Percentiles rank a stretch among this genome's conserved stretches.
phyloP scores from a whole-genome alignment of 2,113 vertebrate genomes.

The Pleuronectes platessa region DNA sequence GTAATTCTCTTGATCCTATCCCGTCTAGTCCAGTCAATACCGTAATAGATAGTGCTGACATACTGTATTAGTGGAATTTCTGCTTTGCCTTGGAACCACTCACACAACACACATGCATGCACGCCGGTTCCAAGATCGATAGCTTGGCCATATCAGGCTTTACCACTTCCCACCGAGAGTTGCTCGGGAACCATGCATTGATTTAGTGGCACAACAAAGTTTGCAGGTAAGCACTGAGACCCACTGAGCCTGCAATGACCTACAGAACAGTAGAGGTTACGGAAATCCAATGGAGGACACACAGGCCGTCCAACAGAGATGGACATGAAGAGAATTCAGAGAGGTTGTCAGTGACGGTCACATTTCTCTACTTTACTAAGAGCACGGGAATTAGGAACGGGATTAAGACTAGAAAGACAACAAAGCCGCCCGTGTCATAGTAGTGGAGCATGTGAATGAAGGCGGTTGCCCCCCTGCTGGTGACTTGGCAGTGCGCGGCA shows the following conservation, averaged over 20 bases:
- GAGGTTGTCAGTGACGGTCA: neutral
- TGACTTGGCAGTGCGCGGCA: conserved; percentile 63
- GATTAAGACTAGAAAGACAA: neutral
- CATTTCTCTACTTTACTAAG: too few species aligned
- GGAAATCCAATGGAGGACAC: neutral
- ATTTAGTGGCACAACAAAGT: conserved; percentile 16
- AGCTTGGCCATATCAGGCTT: neutral
- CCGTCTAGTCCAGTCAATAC: conserved; percentile 19
- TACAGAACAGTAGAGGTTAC: conserved; percentile 3
- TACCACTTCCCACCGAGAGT: conserved; percentile 9
- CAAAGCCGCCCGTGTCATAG: conserved; percentile 23
- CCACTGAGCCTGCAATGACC: too few species aligned
- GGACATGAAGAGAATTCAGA: neutral
- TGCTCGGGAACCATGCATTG: conserved; percentile 11
- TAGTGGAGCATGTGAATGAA: conserved; percentile 64
- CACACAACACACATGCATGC: neutral
- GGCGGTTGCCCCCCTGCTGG: conserved; percentile 52
- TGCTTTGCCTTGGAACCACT: conserved; percentile 11
- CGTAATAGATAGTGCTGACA: conserved; percentile 19
- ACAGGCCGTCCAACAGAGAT: neutral
- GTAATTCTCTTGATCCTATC: conserved; percentile 9
- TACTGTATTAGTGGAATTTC: neutral
- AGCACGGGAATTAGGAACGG: neutral
- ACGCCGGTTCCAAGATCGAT: too few species aligned
- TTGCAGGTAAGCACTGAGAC: neutral